Conservation (phyloP, 2,113 vertebrate species). For the Ranitomeya variabilis region DNA sequence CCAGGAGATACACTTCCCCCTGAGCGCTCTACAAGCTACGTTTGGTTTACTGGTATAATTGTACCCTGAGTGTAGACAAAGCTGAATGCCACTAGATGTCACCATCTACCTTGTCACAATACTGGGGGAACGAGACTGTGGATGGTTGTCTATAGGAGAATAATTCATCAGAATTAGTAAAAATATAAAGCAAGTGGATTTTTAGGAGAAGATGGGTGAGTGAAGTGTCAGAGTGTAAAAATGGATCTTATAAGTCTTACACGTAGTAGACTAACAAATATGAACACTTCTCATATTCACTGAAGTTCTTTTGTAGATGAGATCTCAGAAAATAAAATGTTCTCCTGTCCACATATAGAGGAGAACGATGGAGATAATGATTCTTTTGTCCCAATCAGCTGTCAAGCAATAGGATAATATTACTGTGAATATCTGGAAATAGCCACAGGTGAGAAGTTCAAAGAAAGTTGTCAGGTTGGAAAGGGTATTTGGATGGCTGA, state of each 20-base stretch:
- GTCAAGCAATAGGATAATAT: not conserved
- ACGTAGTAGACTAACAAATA: too few species aligned
- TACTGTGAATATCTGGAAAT: not conserved
- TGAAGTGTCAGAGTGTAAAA: too few species aligned
- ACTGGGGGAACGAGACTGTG: not conserved
- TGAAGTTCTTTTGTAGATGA: not conserved
- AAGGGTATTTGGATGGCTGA: not conserved
- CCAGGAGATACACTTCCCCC: too few species aligned
- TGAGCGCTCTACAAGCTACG: not conserved
- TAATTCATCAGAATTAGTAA: not conserved
- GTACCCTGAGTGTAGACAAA: not conserved
- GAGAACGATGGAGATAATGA: not conserved
- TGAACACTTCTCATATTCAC: too few species aligned
- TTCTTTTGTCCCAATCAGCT: not conserved
- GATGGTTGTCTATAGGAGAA: not conserved
- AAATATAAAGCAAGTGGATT: not conserved
- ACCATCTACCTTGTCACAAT: not conserved
- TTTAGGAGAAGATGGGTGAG: too few species aligned
- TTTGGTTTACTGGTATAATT: not conserved
- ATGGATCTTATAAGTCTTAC: too few species aligned
- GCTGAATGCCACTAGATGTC: constrained; percentile 17
- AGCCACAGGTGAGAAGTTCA: not conserved
- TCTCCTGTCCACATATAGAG: not conserved
- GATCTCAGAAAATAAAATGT: not conserved
- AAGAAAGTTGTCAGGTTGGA: constrained; percentile 25